Base-by-base conservation (phyloP, 2,888 invertebrate genomes). In the Sarcophaga rosellei region DNA sequence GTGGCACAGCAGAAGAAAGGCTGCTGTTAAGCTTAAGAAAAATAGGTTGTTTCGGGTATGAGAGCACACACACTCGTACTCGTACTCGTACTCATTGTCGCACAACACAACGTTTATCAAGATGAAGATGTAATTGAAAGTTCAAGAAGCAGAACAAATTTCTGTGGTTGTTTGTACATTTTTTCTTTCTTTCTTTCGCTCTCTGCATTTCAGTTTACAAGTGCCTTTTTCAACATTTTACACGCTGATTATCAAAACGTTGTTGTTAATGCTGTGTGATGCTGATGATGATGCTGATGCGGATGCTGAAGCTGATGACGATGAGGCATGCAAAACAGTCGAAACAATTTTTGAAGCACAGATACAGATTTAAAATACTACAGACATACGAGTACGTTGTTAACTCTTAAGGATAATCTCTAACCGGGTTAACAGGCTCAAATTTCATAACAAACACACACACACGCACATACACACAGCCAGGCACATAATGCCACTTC, bases 371-470 rank as follows among this genome's bases (percentile, higher is more conserved):
- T 57, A 73, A 68, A 35, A 53, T 25, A 66, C 61, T 21, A 73
- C 75, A 57, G 21, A 72, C 53, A 53, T 23, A 73, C n/a, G 47
- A 35, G 35, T 53, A 53, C 53, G 53, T 53, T 53, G 47, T 62
- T 63, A 74, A 76, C 80, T 81, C 66, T 78, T 47, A 85, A 85
- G 75, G 76, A 77, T 84, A 81, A 81, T 81, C 74, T 68, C 25
- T 86, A 86, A 86, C 86, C 84, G 73, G 84, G 86, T 86, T 86
- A 86, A 86, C 84, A 86, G 86, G 86, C 84, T 86, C 65, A 83
- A 86, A 74, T 79, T 75, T 45, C 65, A 68, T 20, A 63, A 25
- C 69, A 62, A 20, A 65, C 53, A 57, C 66, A 21, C 25, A 70
- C 21, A 20, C 66, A 45, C 3, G 1, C 65, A 75, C 35, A 17